Evolutionary conservation across 2,888 invertebrate genomes (phyloP), one percentile per base, ranked within the genome.

Genomic region (Nymphalis urticae): DNA sequence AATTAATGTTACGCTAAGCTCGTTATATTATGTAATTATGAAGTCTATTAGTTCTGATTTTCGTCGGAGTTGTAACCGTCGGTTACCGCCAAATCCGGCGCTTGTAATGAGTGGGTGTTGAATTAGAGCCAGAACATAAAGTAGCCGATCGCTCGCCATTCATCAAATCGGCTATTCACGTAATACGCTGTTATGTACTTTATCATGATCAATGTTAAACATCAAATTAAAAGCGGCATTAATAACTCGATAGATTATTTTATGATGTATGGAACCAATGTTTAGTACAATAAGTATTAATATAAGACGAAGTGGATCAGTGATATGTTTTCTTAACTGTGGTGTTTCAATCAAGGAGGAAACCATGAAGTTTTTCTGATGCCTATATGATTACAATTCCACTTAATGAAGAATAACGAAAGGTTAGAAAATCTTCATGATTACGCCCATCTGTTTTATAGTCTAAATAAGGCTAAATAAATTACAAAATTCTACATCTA

Each of bases 141-240:
- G 58, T 61, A 50, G 60, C 64, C 42, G 67, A 66, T 60, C 51
- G 65, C 48, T 53, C 66, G n/a, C 64, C 61, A 71, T 72, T 73
- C 66, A 54, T 73, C 69, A 71, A 72, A 71, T 62, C 64, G 67
- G 54, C 64, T 72, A 72, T 67, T 70, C 68, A 50, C 63, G 70
- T 67, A 68, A 72, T 53, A 64, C 66, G 66, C 66, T 62, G 47
- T 65, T 68, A 61, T 51, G 65, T 65, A 53, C 47, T 67, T 71
- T 71, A 71, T 71, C 69, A 42, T 69, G 66, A 73, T 62, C 67
- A 71, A 71, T 68, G 67, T 61, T 59, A 60, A 47, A 66, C 65
- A 69, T 73, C 51, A 71, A 65, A 68, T 68, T 68, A 66, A 62
- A 70, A 72, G 64, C 65, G 48, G 59, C 64, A 66, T 72, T 72